Evolutionary conservation across 2,113 vertebrate genomes (phyloP).

Genomic region (Nibea albiflora): DNA sequence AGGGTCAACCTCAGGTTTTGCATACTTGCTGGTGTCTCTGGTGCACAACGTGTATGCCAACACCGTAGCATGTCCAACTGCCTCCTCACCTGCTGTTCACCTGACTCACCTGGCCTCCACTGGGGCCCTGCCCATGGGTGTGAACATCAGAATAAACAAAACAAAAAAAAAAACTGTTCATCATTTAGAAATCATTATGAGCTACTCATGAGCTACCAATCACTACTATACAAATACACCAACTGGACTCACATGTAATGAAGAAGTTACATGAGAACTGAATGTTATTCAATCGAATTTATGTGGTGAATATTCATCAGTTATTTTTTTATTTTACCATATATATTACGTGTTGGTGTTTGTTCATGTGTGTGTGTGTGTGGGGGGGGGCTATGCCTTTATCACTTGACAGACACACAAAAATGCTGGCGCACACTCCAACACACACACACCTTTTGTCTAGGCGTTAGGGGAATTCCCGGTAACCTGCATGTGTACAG

Average conservation of each 20-base stretch:
- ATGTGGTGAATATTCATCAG: background rate
- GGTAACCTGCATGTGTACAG: slow-evolving; percentile 61
- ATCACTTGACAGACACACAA: slow-evolving; percentile 40
- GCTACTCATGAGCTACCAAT: too few species aligned
- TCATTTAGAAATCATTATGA: slow-evolving; percentile 12
- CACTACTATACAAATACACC: background rate
- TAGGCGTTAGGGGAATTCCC: slow-evolving; percentile 73
- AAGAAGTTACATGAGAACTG: background rate
- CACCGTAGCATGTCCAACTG: slow-evolving; percentile 54
- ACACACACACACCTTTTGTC: slow-evolving; percentile 50
- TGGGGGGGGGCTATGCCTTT: background rate
- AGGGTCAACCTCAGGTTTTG: slow-evolving; percentile 74
- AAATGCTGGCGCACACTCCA: slow-evolving; percentile 9
- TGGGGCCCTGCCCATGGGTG: slow-evolving; percentile 29
- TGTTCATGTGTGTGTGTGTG: background rate
- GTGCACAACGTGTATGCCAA: slow-evolving; percentile 12
- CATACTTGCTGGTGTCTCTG: slow-evolving; percentile 55
- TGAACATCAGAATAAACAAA: slow-evolving; percentile 14
- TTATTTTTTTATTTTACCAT: background rate
- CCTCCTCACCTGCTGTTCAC: slow-evolving; percentile 61
- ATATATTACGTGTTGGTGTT: background rate
- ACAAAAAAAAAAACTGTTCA: slow-evolving; percentile 17
- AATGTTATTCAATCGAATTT: background rate
- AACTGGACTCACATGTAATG: background rate
- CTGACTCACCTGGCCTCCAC: slow-evolving; percentile 34